phyloP scores from a whole-genome alignment of 2,797 vertebrate genomes.

The Ptychadena robeensis region DNA sequence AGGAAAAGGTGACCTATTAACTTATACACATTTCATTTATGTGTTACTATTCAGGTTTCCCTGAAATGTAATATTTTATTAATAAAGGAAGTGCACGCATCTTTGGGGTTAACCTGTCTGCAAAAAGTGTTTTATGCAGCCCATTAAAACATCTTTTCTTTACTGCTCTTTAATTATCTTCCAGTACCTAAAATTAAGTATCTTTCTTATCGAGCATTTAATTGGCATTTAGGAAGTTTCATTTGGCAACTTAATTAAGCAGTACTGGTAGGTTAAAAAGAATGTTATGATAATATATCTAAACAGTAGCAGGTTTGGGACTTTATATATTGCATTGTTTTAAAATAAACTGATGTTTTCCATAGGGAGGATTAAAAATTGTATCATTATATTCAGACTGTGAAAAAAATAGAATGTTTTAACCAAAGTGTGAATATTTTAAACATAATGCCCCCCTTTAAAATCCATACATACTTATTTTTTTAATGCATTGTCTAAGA shows the following conservation, averaged over 20 bases:
- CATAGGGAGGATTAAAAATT: background rate
- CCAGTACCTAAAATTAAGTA: conserved; percentile 51
- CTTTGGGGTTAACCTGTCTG: conserved; percentile 31
- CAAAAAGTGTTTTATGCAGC: conserved; percentile 16
- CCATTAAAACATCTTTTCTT: conserved; percentile 46
- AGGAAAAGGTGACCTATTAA: no score
- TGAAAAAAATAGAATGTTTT: background rate
- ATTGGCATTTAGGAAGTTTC: conserved; percentile 48
- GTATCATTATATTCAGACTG: background rate
- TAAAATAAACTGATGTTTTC: background rate
- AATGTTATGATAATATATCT: conserved; percentile 36
- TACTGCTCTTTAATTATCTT: conserved; percentile 47
- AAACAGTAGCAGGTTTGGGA: background rate
- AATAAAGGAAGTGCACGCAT: background rate
- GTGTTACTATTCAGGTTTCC: background rate
- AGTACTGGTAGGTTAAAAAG: conserved; percentile 31
- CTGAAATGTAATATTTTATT: background rate
- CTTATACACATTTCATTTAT: no score
- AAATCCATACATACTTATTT: no score
- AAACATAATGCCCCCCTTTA: background rate
- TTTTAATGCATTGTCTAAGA: no score
- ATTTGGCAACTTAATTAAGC: conserved; percentile 50
- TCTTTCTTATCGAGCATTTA: conserved; percentile 56
- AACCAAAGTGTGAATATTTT: background rate
- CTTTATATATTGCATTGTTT: background rate